Evolutionary conservation across 2,113 vertebrate genomes (phyloP).

Genomic region (Stomatorhinus ivindoensis): DNA sequence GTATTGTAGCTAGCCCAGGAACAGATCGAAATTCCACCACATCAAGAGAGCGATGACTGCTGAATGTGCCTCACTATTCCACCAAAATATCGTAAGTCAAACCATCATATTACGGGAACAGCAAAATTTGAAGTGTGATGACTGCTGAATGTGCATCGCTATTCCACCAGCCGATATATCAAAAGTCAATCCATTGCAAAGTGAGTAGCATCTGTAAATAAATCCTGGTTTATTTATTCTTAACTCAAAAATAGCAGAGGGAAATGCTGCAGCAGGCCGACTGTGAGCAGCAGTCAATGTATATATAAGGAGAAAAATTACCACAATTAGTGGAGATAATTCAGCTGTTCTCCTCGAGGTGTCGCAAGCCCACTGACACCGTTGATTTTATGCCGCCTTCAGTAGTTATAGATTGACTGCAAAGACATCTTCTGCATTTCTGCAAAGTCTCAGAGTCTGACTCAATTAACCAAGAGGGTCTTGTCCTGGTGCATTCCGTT

Average conservation of each 20-base stretch:
- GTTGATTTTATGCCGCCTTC: not conserved
- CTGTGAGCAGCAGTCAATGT: not conserved
- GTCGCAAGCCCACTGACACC: not conserved
- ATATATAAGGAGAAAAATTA: constrained; percentile 6
- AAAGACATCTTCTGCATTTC: not conserved
- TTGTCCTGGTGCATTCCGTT: not conserved
- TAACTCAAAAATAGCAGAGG: not conserved
- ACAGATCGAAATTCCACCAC: not conserved
- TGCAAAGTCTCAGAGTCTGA: not conserved
- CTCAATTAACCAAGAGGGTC: not conserved
- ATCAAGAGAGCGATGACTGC: not conserved
- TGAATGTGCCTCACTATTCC: not conserved
- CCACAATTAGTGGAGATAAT: constrained; percentile 14
- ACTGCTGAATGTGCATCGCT: not conserved
- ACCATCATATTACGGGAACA: too few relatives aligned
- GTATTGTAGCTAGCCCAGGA: not conserved
- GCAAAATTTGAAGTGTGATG: not conserved
- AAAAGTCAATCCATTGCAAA: not conserved
- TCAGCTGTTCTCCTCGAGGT: not conserved
- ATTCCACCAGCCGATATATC: not conserved
- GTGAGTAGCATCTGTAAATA: not conserved
- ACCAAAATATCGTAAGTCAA: too few relatives aligned
- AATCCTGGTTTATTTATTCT: not conserved
- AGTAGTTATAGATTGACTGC: not conserved
- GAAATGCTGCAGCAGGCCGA: not conserved